phyloP scores from a whole-genome alignment of 2,888 invertebrate genomes.

The Temnothorax rugatulus region DNA sequence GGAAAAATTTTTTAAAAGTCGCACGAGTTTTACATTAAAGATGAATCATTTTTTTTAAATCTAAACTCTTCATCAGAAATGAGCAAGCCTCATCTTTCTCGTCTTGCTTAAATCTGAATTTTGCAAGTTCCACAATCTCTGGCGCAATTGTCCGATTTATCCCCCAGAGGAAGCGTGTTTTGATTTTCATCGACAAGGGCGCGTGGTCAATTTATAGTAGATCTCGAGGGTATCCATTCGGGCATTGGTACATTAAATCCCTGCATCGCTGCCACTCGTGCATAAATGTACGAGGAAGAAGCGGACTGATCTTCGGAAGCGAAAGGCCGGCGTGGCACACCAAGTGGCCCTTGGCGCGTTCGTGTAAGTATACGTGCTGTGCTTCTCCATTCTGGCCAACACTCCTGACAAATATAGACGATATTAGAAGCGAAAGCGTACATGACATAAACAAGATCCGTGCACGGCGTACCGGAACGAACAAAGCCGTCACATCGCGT shows the following conservation, averaged over 20 bases:
- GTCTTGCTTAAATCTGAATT: conserved; percentile 9
- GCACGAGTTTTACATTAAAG: background rate
- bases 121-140: background rate
- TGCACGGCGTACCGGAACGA: conserved; percentile 65
- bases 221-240: conserved; percentile 1
- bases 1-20: background rate
- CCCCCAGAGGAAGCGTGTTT: background rate
- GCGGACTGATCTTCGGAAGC: conserved; percentile 34
- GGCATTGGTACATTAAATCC: conserved; percentile 27
- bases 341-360: conserved; percentile 60
- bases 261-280: conserved; percentile 4
- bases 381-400: conserved; percentile 69
- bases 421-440: conserved; percentile 75
- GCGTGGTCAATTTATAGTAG: conserved; percentile 16
- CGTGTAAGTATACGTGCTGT: conserved; percentile 65
- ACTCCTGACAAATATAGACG: conserved; percentile 72
- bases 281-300: conserved; percentile 29
- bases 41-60: background rate
- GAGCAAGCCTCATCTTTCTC: background rate
- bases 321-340: conserved; percentile 33
- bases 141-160: background rate
- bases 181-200: conserved; percentile 9
- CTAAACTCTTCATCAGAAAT: background rate
- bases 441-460: conserved; percentile 76
- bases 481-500: conserved; percentile 36